Evolutionary conservation across 2,888 invertebrate species (phyloP), one percentile per base, ranked within the genome.

Genomic region (Scaptomyza caliginosa): DNA sequence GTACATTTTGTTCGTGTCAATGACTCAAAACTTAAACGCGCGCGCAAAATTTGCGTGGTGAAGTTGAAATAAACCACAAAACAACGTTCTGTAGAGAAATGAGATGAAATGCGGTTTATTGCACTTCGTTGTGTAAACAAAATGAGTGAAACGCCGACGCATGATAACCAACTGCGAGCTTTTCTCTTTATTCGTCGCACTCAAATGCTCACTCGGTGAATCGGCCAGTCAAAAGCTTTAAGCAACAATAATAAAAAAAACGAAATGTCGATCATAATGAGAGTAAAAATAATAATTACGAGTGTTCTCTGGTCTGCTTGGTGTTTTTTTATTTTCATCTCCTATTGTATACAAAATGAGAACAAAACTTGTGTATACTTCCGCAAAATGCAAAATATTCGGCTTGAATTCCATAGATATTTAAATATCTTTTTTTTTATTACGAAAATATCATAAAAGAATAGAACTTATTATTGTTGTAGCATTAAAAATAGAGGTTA

Each of bases 1-100:
- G 52, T 62, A 43, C 58, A 50, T 43, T 48, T 52, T 48, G 59
- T 40, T 17, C 71, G 67, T 81, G 85, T 86, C 82, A 83, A 74
- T 83, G 87, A 83, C 83, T 79, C 68, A 75, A 74, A 70, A 56
- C 68, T 60, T 67, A 77, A 82, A 84, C 77, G 86, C 72, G 81
- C 81, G 87, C 81, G 87, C 50, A 68, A 81, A 66, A 43, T 36
- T 60, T 67, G 51, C 45, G 39, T 57, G 60, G 48, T 57, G 43
- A 19, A 74, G 57, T 68, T 71, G 77, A 81, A 81, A 86, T 68
- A 83, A 68, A 69, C 39, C 34, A 56, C 23, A 16, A 28, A 42
- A 21, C 24, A 56, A 45, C n/a, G 40, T 17, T 39, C 46, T 17
- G 17, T 26, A 17, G 30, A 39, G 57, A 74, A 54, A 48, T 51